These are phyloP conservation scores for Scalopus aquaticus DNA, from an alignment of 2,113 vertebrate genomes.

Conservation along the genomic window DNA sequence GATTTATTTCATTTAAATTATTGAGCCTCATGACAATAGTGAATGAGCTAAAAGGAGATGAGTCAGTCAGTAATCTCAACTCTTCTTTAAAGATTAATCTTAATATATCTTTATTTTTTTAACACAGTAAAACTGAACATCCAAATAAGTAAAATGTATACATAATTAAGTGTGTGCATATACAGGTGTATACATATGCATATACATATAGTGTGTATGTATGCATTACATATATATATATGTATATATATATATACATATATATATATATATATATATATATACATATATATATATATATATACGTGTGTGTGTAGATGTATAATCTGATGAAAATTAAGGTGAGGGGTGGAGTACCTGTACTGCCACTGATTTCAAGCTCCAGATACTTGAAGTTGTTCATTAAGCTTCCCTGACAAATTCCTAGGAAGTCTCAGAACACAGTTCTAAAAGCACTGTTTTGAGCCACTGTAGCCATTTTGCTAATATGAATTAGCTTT, in stretches of 20 bases:
- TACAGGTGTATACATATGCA: neutral
- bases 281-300: neutral
- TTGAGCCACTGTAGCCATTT: neutral
- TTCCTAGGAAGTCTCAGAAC: neutral
- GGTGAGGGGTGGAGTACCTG: neutral
- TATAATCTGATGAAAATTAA: conserved; percentile 1
- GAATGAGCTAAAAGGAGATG: neutral
- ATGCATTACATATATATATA: too few species aligned
- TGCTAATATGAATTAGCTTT: neutral
- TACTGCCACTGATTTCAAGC: neutral
- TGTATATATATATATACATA: neutral
- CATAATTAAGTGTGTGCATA: neutral
- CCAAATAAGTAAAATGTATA: neutral
- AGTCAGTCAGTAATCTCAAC: neutral
- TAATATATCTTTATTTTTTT: neutral
- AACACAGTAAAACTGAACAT: neutral
- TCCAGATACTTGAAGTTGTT: neutral
- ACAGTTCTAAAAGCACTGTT: neutral
- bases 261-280: too few species aligned
- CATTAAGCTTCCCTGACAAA: neutral
- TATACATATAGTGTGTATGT: neutral
- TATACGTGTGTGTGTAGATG: too few species aligned
- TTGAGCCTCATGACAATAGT: neutral
- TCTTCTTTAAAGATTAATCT: neutral
- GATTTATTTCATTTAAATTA: neutral